phyloP scores from a whole-genome alignment of 2,888 invertebrate genomes.

The Eremobia ochroleuca region DNA sequence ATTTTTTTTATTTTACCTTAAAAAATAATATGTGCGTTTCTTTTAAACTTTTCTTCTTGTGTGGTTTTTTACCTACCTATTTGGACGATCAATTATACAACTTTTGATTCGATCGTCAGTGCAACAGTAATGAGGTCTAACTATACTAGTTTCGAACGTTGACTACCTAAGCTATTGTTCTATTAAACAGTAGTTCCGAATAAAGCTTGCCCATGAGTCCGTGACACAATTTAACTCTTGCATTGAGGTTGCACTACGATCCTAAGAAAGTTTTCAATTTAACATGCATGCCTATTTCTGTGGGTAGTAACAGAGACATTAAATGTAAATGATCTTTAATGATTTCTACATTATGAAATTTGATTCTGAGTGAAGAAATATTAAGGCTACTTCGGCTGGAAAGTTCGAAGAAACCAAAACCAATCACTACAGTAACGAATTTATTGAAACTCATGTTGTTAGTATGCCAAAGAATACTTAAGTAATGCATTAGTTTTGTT shows the following conservation, averaged over 20 bases:
- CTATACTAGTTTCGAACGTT: constrained; percentile 10
- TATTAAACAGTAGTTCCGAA: constrained; percentile 45
- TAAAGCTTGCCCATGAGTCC: constrained; percentile 35
- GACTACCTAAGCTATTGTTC: constrained; percentile 45
- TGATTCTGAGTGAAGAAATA: background rate
- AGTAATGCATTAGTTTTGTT: background rate
- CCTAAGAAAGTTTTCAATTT: constrained; percentile 14
- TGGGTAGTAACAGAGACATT: background rate
- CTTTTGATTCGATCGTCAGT: background rate
- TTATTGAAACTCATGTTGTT: background rate
- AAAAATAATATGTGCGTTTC: background rate
- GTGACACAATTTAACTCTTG: constrained; percentile 42
- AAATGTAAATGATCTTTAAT: constrained; percentile 4
- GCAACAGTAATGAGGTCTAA: background rate
- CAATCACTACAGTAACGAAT: background rate
- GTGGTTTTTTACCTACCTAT: background rate
- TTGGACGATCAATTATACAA: background rate
- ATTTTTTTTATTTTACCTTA: background rate
- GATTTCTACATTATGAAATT: background rate
- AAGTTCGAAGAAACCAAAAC: background rate
- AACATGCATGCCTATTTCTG: constrained; percentile 7
- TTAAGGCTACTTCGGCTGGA: no score
- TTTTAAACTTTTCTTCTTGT: background rate
- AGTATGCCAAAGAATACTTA: background rate
- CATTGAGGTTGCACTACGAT: constrained; percentile 11